Base-by-base conservation (phyloP, 64 coral and sea anemone species). In the Actinia equina region DNA sequence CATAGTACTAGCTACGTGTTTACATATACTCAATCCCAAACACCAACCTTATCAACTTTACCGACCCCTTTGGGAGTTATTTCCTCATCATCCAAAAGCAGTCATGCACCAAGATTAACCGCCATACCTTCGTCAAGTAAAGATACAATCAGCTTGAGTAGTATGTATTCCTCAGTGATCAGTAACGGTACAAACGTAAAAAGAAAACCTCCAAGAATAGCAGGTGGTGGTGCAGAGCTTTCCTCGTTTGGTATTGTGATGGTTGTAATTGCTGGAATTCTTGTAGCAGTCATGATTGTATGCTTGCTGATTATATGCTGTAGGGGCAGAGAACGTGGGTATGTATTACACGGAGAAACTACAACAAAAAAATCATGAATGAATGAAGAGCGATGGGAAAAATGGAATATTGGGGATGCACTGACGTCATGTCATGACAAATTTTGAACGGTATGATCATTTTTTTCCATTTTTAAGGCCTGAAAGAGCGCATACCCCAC, bases 201-300 rank as follows among this genome's bases (percentile, higher is more conserved):
- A 11, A 26, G 25, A 22, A 22, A 20, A 23, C 58, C 15, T 16
- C 63, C 20, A 2, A 4, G 4, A 74, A 41, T 25, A 37, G 4
- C 41, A 17, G 2, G 26, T 30, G 69, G n/a, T 41, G 69, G 26
- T 30, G 5, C 23, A 46, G 17, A 59, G 52, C 83, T 85, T n/a
- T 85, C 83, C 9, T 30, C 59, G 30, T 85, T 85, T 63, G 59
- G 83, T 43, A 85, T 85, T 18, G 59, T 85, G n/a, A 85, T 85
- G 83, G 30, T 85, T 0, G 43, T 42, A 17, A 52, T 85, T 37
- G 83, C 49, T 42, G 83, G 53, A 0, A 59, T 85, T 42, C 83
- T 85, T 62, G 17, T 85, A 12, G 19, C 52, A 22, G 83, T 85
- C 14, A 57, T 85, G 83, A 85, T 63, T 3, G 41, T 63, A 7